Base-by-base conservation (phyloP, 1,140 invertebrate species). In the Pseudomyrmex pallidus region DNA sequence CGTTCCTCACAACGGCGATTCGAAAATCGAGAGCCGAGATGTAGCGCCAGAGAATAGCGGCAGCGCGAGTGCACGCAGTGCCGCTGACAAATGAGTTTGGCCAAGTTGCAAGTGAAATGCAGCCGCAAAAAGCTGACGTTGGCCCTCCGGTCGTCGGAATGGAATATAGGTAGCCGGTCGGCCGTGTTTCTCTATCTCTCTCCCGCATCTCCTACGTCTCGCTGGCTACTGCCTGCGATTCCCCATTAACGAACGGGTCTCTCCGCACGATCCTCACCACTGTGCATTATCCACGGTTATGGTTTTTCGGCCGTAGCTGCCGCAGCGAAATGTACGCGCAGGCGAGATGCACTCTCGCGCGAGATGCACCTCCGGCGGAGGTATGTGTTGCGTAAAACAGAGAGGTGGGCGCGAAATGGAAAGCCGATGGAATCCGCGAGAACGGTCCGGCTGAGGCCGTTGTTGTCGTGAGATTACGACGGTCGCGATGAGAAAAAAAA, bases 231-330 rank as follows among this genome's bases (percentile, higher is more conserved):
- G 76, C 64, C 56, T 59, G 59, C 62, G 63, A 82, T 84, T 84
- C 74, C 82, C 82, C 80, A 83, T 83, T 83, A 83, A 74, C 73
- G 52, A 17, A 66, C 84, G 72, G 50, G 59, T 83, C 77, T 57
- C 70, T 68, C 78, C 25, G 59, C 72, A 68, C 78, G 77, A 83
- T 83, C 64, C 72, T 83, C 77, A 66, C 64, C 52, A 74, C 54
- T 66, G 76, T 70, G 48, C 85, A 86, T 83, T 83, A 83, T 83
- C 82, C 82, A 83, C 82, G 82, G 82, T 83, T 83, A 83, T 78
- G 82, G 82, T 83, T 83, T 83, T 83, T 83, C 82, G 82, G 74
- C 63, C 82, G 62, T 78, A 48, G 61, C 7, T 78, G 63, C 35
- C 82, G 44, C 57, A 17, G 66, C 66, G 56, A 48, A 73, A 22